Evolutionary conservation across 2,113 vertebrate species (phyloP).

Genomic region (Lanius ludovicianus): DNA sequence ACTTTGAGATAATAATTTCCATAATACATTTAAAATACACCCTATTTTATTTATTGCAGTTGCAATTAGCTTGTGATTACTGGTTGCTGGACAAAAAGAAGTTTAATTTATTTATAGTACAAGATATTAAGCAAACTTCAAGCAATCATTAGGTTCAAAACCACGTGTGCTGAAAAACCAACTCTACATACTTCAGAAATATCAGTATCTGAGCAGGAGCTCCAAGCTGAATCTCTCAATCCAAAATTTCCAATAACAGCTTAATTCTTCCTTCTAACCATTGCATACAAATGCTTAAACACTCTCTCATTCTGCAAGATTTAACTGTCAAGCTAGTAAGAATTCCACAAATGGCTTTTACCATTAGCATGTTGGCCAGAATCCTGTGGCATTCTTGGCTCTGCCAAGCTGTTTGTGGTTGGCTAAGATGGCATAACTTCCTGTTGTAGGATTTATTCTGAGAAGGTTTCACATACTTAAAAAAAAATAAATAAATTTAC

Average conservation of each 20-base stretch:
- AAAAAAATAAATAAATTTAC: neutral
- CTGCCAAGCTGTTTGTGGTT: neutral
- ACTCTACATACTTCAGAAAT: neutral
- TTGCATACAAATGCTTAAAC: neutral
- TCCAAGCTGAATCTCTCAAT: neutral
- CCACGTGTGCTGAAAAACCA: neutral
- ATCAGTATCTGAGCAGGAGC: neutral
- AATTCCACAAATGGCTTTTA: neutral
- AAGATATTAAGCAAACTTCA: neutral
- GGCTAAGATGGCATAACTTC: neutral
- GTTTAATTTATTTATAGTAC: neutral
- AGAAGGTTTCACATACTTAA: neutral
- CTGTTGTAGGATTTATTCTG: neutral
- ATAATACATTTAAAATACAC: neutral
- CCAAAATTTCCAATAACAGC: neutral
- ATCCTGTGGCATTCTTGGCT: neutral
- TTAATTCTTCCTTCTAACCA: neutral
- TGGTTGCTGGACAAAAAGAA: neutral
- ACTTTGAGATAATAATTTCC: neutral
- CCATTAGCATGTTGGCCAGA: neutral
- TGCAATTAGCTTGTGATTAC: neutral
- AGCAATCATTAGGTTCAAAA: neutral
- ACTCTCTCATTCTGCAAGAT: neutral
- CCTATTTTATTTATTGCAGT: neutral
- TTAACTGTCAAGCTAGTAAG: neutral